A percentile compares a stretch with the other conserved stretches of the same genome.
Evolutionary conservation across 64 coral and sea anemone species (phyloP).

Genomic region (Orbicella faveolata): DNA sequence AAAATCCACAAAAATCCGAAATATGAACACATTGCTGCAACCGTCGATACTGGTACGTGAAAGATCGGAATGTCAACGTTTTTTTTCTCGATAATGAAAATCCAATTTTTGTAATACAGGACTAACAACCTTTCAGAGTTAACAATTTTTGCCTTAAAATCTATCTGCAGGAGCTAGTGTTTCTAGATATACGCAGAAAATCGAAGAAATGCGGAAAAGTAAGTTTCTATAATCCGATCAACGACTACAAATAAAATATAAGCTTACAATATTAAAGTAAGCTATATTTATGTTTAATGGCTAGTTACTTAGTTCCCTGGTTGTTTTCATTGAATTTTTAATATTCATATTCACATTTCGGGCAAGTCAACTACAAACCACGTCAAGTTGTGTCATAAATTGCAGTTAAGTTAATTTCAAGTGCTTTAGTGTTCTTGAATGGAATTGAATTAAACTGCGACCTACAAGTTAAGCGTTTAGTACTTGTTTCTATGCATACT

Average conservation of each 20-base stretch:
- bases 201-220: slow-evolving; percentile 96
- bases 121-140: neutral
- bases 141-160: neutral
- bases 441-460: no score
- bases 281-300: no score
- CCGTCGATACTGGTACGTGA: slow-evolving; percentile 89
- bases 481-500: no score
- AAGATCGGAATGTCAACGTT: neutral
- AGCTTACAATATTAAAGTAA: no score
- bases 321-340: no score
- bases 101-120: neutral
- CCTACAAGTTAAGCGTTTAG: no score
- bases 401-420: no score
- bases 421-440: no score
- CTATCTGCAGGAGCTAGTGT: slow-evolving; percentile 73
- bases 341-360: no score
- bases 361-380: no score
- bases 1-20: slow-evolving; percentile 93
- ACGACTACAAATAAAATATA: neutral
- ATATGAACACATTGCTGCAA: slow-evolving; percentile 89
- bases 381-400: no score
- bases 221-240: neutral
- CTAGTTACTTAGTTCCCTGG: no score
- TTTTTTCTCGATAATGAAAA: neutral
- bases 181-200: slow-evolving; percentile 86